Conservation (phyloP, 2,888 invertebrate species). For the Axea sp. region DNA sequence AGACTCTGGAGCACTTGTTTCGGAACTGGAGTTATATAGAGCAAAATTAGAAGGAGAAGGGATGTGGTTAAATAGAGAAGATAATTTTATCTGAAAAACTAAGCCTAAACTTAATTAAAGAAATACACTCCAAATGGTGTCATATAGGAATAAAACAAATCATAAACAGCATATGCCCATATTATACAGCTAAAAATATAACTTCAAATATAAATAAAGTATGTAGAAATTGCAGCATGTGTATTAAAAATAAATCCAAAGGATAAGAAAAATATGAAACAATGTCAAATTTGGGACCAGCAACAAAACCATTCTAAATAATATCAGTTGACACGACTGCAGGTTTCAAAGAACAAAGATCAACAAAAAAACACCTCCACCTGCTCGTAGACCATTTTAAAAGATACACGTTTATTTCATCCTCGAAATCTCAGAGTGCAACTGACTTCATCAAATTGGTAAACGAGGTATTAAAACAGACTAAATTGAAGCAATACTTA, state of each 20-base stretch:
- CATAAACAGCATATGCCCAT: too few species aligned
- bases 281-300: constrained; percentile 61
- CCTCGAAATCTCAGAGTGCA: too few species aligned
- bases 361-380: constrained; percentile 20
- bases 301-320: constrained; percentile 55
- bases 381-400: too few species aligned
- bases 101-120: too few species aligned
- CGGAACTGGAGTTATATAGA: too few species aligned
- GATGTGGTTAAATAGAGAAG: too few species aligned
- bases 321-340: constrained; percentile 64
- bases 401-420: too few species aligned
- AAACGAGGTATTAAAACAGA: too few species aligned
- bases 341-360: constrained; percentile 17
- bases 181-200: constrained; percentile 13
- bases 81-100: constrained; percentile 50
- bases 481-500: too few species aligned
- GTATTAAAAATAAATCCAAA: constrained; percentile 61
- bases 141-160: constrained; percentile 11
- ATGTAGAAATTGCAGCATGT: constrained; percentile 39
- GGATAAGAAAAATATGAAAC: constrained; percentile 54
- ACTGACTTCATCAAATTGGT: too few species aligned
- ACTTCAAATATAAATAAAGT: constrained; percentile 4
- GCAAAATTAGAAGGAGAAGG: too few species aligned
- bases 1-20: too few species aligned
- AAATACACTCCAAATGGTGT: background rate